Base-by-base conservation (phyloP, 2,113 vertebrate species). In the Mustelus asterias region DNA sequence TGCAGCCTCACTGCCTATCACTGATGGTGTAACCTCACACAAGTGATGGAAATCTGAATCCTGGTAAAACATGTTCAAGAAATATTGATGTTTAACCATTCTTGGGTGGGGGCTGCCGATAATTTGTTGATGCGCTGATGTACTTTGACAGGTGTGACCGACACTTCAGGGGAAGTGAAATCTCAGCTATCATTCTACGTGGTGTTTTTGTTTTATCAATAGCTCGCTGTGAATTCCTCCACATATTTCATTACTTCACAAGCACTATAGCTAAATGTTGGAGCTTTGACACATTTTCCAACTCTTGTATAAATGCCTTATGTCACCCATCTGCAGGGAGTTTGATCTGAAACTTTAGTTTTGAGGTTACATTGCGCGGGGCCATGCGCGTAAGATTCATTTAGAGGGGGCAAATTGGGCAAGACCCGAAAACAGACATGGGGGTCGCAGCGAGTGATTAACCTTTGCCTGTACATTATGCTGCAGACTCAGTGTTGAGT, bases 151-250 rank as follows among this genome's bases (percentile, higher is more conserved):
- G 24, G 14, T 48, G 48, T 29, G 37, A 29, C 22, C 24, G 33
- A 95, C 41, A 95, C 69, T 16, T 95, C 44, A 54, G 48, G 37
- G 33, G 67, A 72, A 16, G 26, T 9, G 94, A 44, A 95, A 29
- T 95, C 69, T 95, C 94, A 72, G 69, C 94, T 70, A 33, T 44
- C 41, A 6, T 29, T 95, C 44, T n/a, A 95, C 14, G 14, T 95
- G 67, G 41, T 95, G 65, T 48, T 95, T 94, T 76, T 95, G 67
- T 95, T 70, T 41, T 95, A 72, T 76, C 94, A 95, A 72, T 48
- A 70, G 41, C 93, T 70, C 10, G 37, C 94, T 54, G 94, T 76
- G 94, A 95, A 3, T 95, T 48, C 41, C 44, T 72, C 94, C 67
- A 26, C 94, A 29, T 72, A 95, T 24, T 70, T 72, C 94, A 95